Evolutionary conservation across 2,888 invertebrate species (phyloP).

Genomic region (Tiphia femorata): DNA sequence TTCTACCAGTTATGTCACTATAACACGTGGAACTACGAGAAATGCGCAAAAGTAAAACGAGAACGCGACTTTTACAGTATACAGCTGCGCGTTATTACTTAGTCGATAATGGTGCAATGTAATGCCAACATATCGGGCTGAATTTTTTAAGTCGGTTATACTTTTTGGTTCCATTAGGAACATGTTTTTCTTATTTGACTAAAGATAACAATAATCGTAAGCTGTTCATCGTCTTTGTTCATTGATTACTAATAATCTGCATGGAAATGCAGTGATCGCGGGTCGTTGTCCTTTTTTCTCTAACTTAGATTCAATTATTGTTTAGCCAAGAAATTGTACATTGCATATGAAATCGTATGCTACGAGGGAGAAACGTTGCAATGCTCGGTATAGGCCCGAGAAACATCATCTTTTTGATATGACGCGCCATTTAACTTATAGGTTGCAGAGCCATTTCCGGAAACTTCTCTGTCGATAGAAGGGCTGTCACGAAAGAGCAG

Average conservation of each 20-base stretch:
- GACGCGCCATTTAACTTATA: too few relatives aligned
- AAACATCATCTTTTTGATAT: not conserved
- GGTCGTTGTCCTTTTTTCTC: not conserved
- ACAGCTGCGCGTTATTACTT: conserved; percentile 1
- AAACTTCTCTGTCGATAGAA: conserved; percentile 11
- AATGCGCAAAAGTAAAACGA: too few relatives aligned
- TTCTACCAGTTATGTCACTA: too few relatives aligned
- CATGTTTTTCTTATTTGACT: not conserved
- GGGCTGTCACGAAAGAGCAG: conserved; percentile 13
- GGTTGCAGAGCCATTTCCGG: too few relatives aligned
- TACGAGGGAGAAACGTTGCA: not conserved
- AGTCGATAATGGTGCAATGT: not conserved
- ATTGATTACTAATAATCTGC: conserved; percentile 7
- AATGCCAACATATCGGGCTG: conserved; percentile 1
- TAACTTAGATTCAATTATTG: conserved; percentile 1
- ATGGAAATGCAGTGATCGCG: conserved; percentile 5
- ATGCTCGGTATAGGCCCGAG: conserved; percentile 11
- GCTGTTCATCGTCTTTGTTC: conserved; percentile 6
- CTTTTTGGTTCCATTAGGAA: not conserved
- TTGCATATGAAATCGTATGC: not conserved
- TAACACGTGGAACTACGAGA: too few relatives aligned
- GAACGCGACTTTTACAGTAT: too few relatives aligned
- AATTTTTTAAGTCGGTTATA: too few relatives aligned
- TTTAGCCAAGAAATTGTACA: not conserved
- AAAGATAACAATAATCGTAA: conserved; percentile 6